Conservation (phyloP, 1,140 invertebrate genomes). For the Berghia stephanieae region DNA sequence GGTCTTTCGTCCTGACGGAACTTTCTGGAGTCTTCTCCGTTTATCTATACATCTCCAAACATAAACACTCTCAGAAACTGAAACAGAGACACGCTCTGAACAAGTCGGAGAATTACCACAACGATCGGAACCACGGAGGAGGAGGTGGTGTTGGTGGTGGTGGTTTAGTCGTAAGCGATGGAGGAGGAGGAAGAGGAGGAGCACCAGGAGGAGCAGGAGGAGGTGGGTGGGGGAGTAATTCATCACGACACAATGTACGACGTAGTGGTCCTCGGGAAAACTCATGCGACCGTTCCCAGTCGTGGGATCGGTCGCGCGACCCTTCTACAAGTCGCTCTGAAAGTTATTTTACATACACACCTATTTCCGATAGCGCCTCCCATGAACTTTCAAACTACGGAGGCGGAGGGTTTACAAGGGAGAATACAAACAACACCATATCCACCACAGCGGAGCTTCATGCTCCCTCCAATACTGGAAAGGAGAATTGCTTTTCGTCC, state of each 20-base stretch:
- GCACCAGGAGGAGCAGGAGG: background rate
- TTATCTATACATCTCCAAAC: slow-evolving; percentile 64
- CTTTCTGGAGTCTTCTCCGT: slow-evolving; percentile 66
- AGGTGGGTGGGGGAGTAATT: background rate
- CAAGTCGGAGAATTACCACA: slow-evolving; percentile 41
- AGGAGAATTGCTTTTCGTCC: slow-evolving; percentile 9
- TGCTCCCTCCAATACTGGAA: slow-evolving; percentile 38
- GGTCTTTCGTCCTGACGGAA: slow-evolving; percentile 63
- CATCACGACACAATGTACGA: slow-evolving; percentile 43
- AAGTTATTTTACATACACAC: slow-evolving; percentile 65
- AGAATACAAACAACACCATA: slow-evolving; percentile 60
- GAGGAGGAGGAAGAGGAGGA: no score
- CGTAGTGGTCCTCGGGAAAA: slow-evolving; percentile 47
- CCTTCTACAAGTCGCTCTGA: slow-evolving; percentile 61
- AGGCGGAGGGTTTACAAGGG: slow-evolving; percentile 58
- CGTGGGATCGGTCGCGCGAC: slow-evolving; percentile 58
- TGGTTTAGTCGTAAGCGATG: no score
- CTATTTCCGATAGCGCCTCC: slow-evolving; percentile 60
- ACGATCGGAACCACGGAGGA: slow-evolving; percentile 38
- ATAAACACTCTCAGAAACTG: slow-evolving; percentile 62
- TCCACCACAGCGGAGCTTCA: slow-evolving; percentile 63
- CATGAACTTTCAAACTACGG: slow-evolving; percentile 64
- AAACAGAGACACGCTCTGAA: slow-evolving; percentile 57
- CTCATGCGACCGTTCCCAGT: slow-evolving; percentile 53
- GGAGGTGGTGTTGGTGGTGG: no score